Base-by-base conservation (phyloP, 2,113 vertebrate species). In the pig (Sus scrofa) region DNA sequence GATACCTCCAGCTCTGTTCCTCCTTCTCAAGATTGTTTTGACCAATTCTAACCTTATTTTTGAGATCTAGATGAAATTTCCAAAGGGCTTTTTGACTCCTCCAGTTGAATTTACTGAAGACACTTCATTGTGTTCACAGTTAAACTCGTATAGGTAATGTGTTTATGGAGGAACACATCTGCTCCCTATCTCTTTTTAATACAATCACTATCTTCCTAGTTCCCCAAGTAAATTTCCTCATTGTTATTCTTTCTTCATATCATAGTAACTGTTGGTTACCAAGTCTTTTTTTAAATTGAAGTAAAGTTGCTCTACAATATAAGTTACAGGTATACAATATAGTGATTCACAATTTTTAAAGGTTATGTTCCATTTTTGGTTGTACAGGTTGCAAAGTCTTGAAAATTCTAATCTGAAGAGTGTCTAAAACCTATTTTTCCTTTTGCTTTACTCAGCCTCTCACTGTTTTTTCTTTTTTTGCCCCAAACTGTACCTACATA, bases 61-160 rank as follows among this genome's bases (percentile, higher is more conserved):
- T 71, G 75, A 94, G 77, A 84, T 79, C 50, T 91, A 54, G 30
- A 37, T 68, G 68, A 96, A 88, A 75, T 91, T 95, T 88, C 26
- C 71, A 84, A 91, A 84, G 39, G 1, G 22, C 73, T 44, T 56
- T 93, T 95, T 93, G 56, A 83, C 6, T 2, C 82, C 44, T 93
- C 37, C 83, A 27, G 14, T 79, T 93, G 56, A 95, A 67, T 73
- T 93, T 95, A 88, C 58, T 88, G 5, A 6, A 71, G 20, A 44
- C 10, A 81, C 27, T 81, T 93, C 30, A 87, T 87, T 83, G 37
- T 92, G 68, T 87, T 20, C 71, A 87, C 58, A 83, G 71, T 34
- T 56, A n/a, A 95, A 71, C 22, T 93, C 30, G 62, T 90, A 68
- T 77, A 65, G 52, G 26, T 54, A 65, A 52, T 65, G 58, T 16